Conservation (phyloP, 2,888 invertebrate species). For the Theretra japonica region DNA sequence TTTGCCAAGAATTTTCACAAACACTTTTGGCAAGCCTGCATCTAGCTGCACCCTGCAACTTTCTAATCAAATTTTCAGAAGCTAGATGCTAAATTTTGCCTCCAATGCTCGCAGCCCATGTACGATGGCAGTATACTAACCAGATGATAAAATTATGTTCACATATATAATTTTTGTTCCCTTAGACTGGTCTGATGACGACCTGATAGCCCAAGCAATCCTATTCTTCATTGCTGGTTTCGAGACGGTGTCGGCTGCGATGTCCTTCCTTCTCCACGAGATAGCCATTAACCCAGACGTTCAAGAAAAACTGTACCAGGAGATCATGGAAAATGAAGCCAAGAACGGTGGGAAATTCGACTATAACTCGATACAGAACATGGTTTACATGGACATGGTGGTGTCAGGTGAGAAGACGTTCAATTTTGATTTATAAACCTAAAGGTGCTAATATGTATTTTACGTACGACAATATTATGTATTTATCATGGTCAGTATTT, state of each 20-base stretch:
- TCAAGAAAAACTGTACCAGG: slow-evolving; percentile 79
- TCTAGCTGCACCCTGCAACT: no score
- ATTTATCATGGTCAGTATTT: no score
- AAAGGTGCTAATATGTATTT: slow-evolving; percentile 60
- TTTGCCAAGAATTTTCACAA: no score
- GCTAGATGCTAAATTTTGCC: no score
- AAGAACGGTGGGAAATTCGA: slow-evolving; percentile 66
- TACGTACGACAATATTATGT: no score
- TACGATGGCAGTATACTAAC: no score
- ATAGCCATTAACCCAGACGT: slow-evolving; percentile 83
- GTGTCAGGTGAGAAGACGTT: slow-evolving; percentile 70
- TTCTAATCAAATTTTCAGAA: no score
- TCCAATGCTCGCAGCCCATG: no score
- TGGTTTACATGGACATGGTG: slow-evolving; percentile 86
- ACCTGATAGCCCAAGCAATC: slow-evolving; percentile 74
- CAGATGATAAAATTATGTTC: no score
- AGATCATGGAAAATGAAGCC: slow-evolving; percentile 76
- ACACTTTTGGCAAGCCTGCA: no score
- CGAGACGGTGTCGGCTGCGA: slow-evolving; percentile 70
- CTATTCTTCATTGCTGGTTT: slow-evolving; percentile 84
- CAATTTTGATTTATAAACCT: slow-evolving; percentile 27
- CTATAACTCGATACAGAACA: slow-evolving; percentile 75
- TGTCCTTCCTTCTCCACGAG: slow-evolving; percentile 82
- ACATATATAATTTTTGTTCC: slow-evolving; percentile 15
- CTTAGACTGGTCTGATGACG: slow-evolving; percentile 66